Evolutionary conservation across 2,797 vertebrate genomes (phyloP), one percentile per base, ranked within the genome.

Genomic region (Gymnodraco acuticeps): DNA sequence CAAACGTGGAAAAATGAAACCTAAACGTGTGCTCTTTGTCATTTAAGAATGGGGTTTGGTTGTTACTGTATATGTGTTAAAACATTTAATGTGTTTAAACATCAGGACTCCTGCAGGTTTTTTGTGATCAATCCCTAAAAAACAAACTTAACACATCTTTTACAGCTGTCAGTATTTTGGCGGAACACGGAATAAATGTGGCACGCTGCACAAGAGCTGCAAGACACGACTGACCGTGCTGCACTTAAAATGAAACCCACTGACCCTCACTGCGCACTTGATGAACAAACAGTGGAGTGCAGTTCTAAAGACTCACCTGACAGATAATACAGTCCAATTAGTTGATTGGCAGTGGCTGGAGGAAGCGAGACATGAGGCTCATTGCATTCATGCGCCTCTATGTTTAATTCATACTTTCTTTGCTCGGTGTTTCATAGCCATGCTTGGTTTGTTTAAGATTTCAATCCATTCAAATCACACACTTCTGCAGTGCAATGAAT

Each of bases 341-440:
- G 82, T 48, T 88, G 87, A 92, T 85, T 86, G 86, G 74, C 70
- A 33, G 76, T 60, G 54, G 64, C 64, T 78, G 64, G 19, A 76
- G 77, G 73, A 83, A 78, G 53, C 45, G 12, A 66, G 78, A 83
- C 80, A 75, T 31, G 16, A 76, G 73, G 73, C 77, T 78, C 72
- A 5, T 80, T 88, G 75, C 76, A n/a, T 84, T 76, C 45, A 31
- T 70, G 53, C 17, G 2, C 55, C 63, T 55, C 54, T n/a, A 90
- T 92, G 92, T 91, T 91, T 90, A 89, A 92, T 93, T 92, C 86
- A 91, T 90, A 16, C 13, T 23, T 56, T 50, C 73, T 73, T 82
- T 67, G 66, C 71, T 64, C 52, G 8, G 70, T 75, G 78, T 78
- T 80, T 89, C 84, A 78, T 81, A 83, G 87, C 83, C 69, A 62